These are phyloP conservation scores for Entomobrya proxima DNA, from an alignment of 2,888 invertebrate genomes.

Conservation along the genomic window DNA sequence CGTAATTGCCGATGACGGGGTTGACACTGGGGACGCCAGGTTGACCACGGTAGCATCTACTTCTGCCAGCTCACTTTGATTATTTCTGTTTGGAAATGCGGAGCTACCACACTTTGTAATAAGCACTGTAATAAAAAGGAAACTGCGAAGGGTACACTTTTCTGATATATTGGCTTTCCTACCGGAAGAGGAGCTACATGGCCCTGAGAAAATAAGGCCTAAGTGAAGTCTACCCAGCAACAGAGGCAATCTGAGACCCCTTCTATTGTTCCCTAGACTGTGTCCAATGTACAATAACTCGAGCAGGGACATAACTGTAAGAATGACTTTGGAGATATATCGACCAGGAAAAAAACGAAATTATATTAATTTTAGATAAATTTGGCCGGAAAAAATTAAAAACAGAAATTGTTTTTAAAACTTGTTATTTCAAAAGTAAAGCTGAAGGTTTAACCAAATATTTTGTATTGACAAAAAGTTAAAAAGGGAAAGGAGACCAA, in stretches of 20 bases:
- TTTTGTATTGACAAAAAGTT: too few species aligned
- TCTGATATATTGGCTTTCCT: conserved; percentile 25
- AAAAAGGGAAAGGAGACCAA: too few species aligned
- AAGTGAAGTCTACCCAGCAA: conserved; percentile 49
- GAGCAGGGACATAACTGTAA: conserved; percentile 49
- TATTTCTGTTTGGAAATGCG: conserved; percentile 26
- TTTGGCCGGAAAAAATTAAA: too few species aligned
- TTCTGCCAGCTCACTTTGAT: too few species aligned
- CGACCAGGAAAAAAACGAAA: too few species aligned
- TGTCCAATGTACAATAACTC: conserved; percentile 34
- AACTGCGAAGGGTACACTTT: conserved; percentile 36
- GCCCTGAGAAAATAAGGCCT: conserved; percentile 47
- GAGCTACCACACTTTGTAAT: conserved; percentile 51
- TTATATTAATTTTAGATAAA: too few species aligned
- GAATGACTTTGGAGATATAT: too few species aligned
- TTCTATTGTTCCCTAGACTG: neutral
- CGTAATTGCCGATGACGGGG: neutral
- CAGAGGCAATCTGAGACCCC: conserved; percentile 45
- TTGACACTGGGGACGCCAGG: neutral
- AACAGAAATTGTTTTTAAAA: too few species aligned
- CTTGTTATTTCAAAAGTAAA: too few species aligned
- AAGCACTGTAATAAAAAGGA: conserved; percentile 45
- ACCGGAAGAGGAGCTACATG: conserved; percentile 24
- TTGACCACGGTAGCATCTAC: too few species aligned
- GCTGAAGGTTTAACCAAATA: too few species aligned